Evolutionary conservation across 2,888 invertebrate species (phyloP), one percentile per base, ranked within the genome.

Genomic region (Chrysodeixis includens): DNA sequence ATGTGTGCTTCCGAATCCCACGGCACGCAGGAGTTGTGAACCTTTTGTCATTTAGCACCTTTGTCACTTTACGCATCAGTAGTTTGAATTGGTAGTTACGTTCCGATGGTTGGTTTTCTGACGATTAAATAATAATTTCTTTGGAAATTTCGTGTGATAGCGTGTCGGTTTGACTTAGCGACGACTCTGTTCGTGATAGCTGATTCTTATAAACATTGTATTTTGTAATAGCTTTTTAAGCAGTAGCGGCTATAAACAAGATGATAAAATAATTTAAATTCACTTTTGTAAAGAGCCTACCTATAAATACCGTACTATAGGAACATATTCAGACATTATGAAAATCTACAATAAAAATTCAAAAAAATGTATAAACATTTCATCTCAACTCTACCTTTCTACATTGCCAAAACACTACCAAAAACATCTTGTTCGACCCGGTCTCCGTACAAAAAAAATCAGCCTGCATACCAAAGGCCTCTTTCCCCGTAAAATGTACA

Each of bases 1-100:
- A 76, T 74, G 82, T 81, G 62, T 71, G 84, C 82, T 87, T 87
- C 87, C 86, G 86, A 88, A 81, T 87, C 87, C 85, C 89, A 88
- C 89, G 87, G 80, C 83, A 75, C 78, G 65, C 87, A 87, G 83
- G 66, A 74, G 79, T 82, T 80, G 77, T 71, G 81, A 86, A 87
- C 87, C 83, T 86, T 88, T 88, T 86, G 73, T 76, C 14, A 58
- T 46, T 61, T 58, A 65, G 9, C 83, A 83, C 81, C 83, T 84
- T 87, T 85, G 87, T 88, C 79, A 76, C 70, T 84, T 83, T 74
- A 90, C 85, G 88, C 86, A 70, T 81, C 86, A 87, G 67, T 74
- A 78, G 69, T 61, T 67, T 30, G 49, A 18, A 66, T 62, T 58
- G 57, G 44, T 46, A 64, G 65, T 62, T 66, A 54, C 62, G 74